Evolutionary conservation across 2,797 vertebrate species (phyloP).

Genomic region (Centroberyx gerrardi): DNA sequence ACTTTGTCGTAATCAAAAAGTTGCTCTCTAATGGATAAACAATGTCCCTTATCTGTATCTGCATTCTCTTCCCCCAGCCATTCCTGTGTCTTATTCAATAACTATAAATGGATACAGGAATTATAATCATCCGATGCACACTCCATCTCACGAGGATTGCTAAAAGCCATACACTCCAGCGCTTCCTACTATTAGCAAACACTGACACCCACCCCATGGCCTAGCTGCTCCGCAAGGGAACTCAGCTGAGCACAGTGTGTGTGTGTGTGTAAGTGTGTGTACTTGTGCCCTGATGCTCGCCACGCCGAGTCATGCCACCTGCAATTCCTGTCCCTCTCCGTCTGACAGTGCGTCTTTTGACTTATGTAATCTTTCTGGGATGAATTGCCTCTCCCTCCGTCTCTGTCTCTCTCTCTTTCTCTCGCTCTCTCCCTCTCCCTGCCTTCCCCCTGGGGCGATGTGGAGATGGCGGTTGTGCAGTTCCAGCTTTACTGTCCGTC

Average conservation of each 20-base stretch:
- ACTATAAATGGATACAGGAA: conserved; percentile 16
- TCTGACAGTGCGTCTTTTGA: conserved; percentile 38
- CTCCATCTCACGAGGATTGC: conserved; percentile 8
- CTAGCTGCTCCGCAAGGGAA: conserved; percentile 14
- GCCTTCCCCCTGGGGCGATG: conserved; percentile 30
- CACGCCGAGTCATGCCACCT: conserved; percentile 11
- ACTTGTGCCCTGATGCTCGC: neutral
- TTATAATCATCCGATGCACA: conserved; percentile 15
- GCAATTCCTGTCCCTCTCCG: neutral
- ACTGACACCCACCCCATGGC: conserved; percentile 7
- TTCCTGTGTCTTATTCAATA: conserved; percentile 19
- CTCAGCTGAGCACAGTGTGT: conserved; percentile 17
- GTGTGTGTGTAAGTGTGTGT: neutral
- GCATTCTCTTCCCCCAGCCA: neutral
- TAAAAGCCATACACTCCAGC: conserved; percentile 35
- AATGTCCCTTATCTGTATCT: neutral
- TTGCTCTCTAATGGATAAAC: too few species aligned
- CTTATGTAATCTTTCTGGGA: conserved; percentile 45
- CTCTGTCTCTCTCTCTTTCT: neutral
- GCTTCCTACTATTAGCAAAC: conserved; percentile 18
- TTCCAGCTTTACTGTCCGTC: conserved; percentile 44
- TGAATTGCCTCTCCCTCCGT: neutral
- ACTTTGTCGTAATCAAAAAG: too few species aligned
- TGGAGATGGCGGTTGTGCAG: conserved; percentile 38
- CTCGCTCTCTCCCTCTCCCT: neutral